A percentile compares a stretch with the other conserved stretches of the same genome.
phyloP scores from a whole-genome alignment of 2,113 vertebrate species.

The Paradisaea rubra region DNA sequence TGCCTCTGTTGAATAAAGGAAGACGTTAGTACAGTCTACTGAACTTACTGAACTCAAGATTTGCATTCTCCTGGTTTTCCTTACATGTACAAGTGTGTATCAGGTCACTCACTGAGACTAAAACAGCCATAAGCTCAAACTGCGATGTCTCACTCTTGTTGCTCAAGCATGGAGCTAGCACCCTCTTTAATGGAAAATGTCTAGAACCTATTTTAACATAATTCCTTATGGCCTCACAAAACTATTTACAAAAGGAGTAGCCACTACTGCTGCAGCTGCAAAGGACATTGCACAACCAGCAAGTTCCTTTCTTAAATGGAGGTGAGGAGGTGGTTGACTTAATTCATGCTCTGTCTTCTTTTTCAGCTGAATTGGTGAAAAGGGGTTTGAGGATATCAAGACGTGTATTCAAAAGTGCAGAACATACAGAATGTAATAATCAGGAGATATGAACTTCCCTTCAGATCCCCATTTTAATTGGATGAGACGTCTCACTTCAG shows the following conservation, averaged over 20 bases:
- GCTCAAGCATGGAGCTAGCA: background rate
- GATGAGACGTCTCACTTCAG: background rate
- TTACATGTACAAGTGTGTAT: background rate
- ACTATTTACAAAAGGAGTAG: background rate
- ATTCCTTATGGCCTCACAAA: background rate
- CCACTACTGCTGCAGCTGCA: background rate
- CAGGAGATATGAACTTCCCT: background rate
- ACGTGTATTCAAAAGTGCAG: background rate
- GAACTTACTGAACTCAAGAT: background rate
- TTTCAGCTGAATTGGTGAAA: background rate
- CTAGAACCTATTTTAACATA: background rate
- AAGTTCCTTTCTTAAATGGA: background rate
- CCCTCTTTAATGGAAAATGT: background rate
- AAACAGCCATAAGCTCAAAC: background rate
- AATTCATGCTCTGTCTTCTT: background rate
- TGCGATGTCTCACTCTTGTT: background rate
- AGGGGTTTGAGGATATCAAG: background rate
- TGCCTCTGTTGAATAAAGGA: constrained; percentile 72
- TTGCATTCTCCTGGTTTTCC: background rate
- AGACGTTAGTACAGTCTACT: background rate
- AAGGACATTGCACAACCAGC: background rate
- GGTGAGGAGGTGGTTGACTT: background rate
- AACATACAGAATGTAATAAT: background rate
- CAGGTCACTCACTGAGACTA: background rate
- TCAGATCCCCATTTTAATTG: background rate